Conservation (phyloP, 2,113 vertebrate species). For the Fulica atra region DNA sequence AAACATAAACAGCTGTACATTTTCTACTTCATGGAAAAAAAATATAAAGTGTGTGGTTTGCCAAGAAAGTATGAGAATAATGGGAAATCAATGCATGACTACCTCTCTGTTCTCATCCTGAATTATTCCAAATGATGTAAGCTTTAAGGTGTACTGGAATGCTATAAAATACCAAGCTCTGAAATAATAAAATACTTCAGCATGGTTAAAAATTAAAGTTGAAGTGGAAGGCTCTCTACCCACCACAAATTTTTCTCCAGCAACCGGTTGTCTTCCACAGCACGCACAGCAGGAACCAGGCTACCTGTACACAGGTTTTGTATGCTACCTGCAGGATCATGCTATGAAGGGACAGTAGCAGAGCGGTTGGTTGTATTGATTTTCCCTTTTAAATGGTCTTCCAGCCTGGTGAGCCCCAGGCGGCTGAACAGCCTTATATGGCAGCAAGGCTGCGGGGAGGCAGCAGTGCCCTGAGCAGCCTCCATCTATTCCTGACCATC, state of each 20-base stretch:
- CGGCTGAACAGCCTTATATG: conserved; percentile 35
- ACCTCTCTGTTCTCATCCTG: conserved; percentile 24
- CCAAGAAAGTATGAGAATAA: conserved; percentile 33
- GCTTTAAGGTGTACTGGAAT: background rate
- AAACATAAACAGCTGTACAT: conserved; percentile 19
- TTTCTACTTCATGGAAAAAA: background rate
- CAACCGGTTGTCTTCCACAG: background rate
- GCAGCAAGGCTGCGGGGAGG: background rate
- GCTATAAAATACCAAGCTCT: background rate
- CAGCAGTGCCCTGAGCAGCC: background rate
- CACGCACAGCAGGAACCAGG: background rate
- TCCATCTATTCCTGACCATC: conserved; percentile 25
- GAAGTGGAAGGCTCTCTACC: background rate
- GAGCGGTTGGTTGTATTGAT: background rate
- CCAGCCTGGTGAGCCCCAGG: background rate
- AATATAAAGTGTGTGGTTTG: background rate
- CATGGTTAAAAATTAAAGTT: background rate
- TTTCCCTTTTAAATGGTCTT: conserved; percentile 6
- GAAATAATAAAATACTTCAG: background rate
- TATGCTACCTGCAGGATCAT: background rate
- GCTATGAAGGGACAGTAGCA: background rate
- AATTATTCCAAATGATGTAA: conserved; percentile 31
- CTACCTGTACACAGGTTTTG: rapidly evolving
- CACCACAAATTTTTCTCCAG: background rate
- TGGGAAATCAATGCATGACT: conserved; percentile 39